Evolutionary conservation across 37 sponge, comb jelly and placozoan genomes (phyloP).

Genomic region (Cliona cf. orientalis): DNA sequence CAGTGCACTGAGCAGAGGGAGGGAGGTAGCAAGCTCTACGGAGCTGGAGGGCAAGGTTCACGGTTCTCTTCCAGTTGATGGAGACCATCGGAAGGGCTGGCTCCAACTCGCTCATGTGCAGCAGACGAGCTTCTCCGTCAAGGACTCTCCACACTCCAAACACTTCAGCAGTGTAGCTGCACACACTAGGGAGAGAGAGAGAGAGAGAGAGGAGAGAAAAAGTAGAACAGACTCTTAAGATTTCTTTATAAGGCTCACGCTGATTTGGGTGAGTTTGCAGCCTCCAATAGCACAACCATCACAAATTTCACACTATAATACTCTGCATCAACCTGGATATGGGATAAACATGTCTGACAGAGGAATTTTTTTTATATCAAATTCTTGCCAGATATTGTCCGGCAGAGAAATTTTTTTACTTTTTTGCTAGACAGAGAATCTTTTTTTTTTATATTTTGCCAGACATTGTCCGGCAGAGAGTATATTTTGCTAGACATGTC

Average conservation of each 20-base stretch:
- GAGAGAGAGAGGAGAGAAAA: slow-evolving; percentile 2
- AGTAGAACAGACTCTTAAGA: neutral
- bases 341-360: no score
- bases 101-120: neutral
- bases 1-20: neutral
- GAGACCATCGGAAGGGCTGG: neutral
- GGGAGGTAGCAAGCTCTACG: neutral
- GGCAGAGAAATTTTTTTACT: no score
- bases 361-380: no score
- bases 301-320: neutral
- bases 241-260: neutral
- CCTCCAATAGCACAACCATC: slow-evolving; percentile 27
- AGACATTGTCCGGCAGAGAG: no score
- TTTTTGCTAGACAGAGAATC: no score
- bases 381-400: no score
- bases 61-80: neutral
- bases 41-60: neutral
- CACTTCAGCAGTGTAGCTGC: neutral
- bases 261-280: neutral
- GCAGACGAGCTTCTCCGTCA: neutral
- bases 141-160: neutral
- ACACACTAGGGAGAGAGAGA: neutral
- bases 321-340: slow-evolving; percentile 7
- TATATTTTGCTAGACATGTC: no score
- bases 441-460: no score